Base-by-base conservation (phyloP, 2,888 invertebrate genomes). In the Seira sanloemensis region DNA sequence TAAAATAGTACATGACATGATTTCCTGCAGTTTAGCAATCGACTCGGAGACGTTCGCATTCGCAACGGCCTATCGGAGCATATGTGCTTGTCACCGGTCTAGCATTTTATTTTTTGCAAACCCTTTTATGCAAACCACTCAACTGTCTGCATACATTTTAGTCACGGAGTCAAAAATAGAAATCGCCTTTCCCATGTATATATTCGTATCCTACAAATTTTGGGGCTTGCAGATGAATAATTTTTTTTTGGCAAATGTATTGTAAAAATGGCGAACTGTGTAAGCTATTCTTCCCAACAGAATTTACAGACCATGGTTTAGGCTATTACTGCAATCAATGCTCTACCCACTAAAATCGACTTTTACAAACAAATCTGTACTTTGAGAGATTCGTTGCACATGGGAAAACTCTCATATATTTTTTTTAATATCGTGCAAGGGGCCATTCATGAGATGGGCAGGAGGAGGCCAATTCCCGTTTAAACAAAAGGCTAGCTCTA, bases 171-270 rank as follows among this genome's bases (percentile, higher is more conserved):
- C 84, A 68, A 84, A 84, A 84, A 84, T 84, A 84, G 84, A 84
- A 84, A 77, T 77, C 54, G 25, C 74, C 27, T 37, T 16, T 37
- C 37, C 69, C 68, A 26, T 19, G 77, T 77, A 21, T 78, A 37
- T 58, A 62, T 19, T 62, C 26, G 62, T 46, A 21, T 54, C 65
- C 46, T 25, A 4, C 5, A 4, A 68, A 25, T 9, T 24, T 25
- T n/a, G 7, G 9, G 7, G 9, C 68, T 16, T 62, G 25, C 27
- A 46, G 19, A 77, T 7, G 12, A 50, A n/a, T 50, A 50, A 2
- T n/a, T 74, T 78, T 65, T 73, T 73, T 72, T 84, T 84, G 84
- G 84, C 84, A 84, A 84, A 84, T 75, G 78, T 69, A 75, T 84
- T 71, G 78, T 78, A 62, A 75, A 75, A 75, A 65, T 62, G 75